Percentiles rank a stretch among this genome's conserved stretches.
phyloP scores from a whole-genome alignment of 2,113 vertebrate genomes.

The Dromiciops gliroides region DNA sequence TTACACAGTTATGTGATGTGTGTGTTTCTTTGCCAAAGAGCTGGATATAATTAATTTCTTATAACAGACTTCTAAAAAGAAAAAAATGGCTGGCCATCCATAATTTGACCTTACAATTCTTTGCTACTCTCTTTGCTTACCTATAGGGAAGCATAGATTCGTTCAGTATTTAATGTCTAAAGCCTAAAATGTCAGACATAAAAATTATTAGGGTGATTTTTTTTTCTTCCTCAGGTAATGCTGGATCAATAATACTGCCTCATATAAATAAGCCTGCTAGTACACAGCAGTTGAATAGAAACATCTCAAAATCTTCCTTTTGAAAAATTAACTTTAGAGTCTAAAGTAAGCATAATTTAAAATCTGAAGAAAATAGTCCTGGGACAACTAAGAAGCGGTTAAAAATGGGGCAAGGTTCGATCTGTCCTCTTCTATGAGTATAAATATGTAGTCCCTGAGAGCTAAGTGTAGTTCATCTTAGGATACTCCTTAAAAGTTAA shows the following conservation, averaged over 20 bases:
- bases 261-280: slow-evolving; percentile 35
- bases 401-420: slow-evolving; percentile 20
- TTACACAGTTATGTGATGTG: slow-evolving; percentile 64
- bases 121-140: slow-evolving; percentile 44
- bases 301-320: slow-evolving; percentile 44
- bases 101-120: slow-evolving; percentile 41
- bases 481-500: not conserved
- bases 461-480: slow-evolving; percentile 45
- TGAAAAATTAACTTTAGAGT: slow-evolving; percentile 50
- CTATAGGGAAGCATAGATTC: slow-evolving; percentile 42
- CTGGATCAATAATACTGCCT: slow-evolving; percentile 34
- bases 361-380: slow-evolving; percentile 48
- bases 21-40: slow-evolving; percentile 67
- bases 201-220: slow-evolving; percentile 37
- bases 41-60: slow-evolving; percentile 72
- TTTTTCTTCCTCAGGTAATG: slow-evolving; percentile 27
- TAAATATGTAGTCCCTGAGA: slow-evolving; percentile 37
- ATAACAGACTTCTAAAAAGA: slow-evolving; percentile 63
- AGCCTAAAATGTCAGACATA: slow-evolving; percentile 53
- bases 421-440: slow-evolving; percentile 25
- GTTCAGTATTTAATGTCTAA: slow-evolving; percentile 44
- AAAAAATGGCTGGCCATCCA: slow-evolving; percentile 41
- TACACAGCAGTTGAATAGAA: slow-evolving; percentile 36
- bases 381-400: slow-evolving; percentile 9
- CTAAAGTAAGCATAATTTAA: slow-evolving; percentile 54